Evolutionary conservation across 2,888 invertebrate species (phyloP).

Genomic region (Xanthorhoe spadicearia): DNA sequence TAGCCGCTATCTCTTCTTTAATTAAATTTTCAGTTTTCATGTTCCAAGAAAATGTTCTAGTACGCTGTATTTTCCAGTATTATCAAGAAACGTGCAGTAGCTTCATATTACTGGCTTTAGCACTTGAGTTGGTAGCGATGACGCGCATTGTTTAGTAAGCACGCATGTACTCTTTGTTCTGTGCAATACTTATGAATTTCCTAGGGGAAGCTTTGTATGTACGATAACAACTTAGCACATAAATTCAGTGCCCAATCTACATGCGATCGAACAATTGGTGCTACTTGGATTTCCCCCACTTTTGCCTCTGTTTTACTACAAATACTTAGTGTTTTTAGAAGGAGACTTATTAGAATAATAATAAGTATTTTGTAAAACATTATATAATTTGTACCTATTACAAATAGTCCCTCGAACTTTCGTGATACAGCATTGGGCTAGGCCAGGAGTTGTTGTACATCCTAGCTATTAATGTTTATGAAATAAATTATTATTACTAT

Average conservation of each 20-base stretch:
- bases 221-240: slow-evolving; percentile 65
- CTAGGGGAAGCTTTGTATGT: slow-evolving; percentile 69
- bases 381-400: too few relatives aligned
- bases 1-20: too few relatives aligned
- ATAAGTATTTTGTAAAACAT: too few relatives aligned
- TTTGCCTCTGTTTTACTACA: neutral
- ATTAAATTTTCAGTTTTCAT: too few relatives aligned
- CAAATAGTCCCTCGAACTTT: too few relatives aligned
- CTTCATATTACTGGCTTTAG: slow-evolving; percentile 66
- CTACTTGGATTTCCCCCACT: slow-evolving; percentile 8
- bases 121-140: slow-evolving; percentile 73
- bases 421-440: too few relatives aligned
- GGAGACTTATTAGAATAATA: too few relatives aligned
- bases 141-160: slow-evolving; percentile 78
- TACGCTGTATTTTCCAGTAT: neutral
- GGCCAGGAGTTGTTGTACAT: too few relatives aligned
- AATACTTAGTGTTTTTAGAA: too few relatives aligned
- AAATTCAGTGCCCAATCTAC: slow-evolving; percentile 40
- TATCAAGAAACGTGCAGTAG: neutral
- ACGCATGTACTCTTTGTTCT: slow-evolving; percentile 76
- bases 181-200: slow-evolving; percentile 78
- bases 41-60: neutral
- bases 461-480: too few relatives aligned
- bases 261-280: slow-evolving; percentile 29
- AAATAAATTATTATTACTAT: too few relatives aligned